phyloP scores from a whole-genome alignment of 92 coral and sea anemone species.

The Zoanthus sociatus region DNA sequence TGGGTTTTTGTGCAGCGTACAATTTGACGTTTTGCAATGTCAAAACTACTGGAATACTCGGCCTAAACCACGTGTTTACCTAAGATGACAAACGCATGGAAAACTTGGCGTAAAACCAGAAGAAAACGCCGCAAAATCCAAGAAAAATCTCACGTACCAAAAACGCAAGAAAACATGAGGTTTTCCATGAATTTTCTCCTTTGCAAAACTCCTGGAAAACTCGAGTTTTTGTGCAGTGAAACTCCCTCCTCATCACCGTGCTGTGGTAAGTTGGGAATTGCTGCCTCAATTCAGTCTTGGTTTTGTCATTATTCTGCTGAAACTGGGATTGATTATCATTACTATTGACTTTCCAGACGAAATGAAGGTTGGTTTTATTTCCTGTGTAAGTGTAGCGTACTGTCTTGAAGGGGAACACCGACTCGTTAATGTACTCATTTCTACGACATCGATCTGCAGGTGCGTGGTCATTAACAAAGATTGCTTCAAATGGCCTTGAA shows the following conservation, averaged over 20 bases:
- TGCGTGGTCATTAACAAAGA: slow-evolving; percentile 43
- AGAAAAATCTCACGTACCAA: too few relatives aligned
- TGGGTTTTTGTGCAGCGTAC: too few relatives aligned
- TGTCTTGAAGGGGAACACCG: slow-evolving; percentile 51
- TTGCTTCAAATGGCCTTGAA: slow-evolving; percentile 53
- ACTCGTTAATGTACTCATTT: slow-evolving; percentile 36
- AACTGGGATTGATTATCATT: slow-evolving; percentile 2
- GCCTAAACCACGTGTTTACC: too few relatives aligned
- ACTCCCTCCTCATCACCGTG: slow-evolving; percentile 15
- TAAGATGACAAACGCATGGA: too few relatives aligned
- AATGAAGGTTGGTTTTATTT: slow-evolving; percentile 40
- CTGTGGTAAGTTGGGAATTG: slow-evolving; percentile 48
- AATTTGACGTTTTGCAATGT: too few relatives aligned
- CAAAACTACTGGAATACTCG: too few relatives aligned
- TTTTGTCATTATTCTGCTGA: slow-evolving; percentile 10
- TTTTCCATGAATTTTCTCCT: too few relatives aligned
- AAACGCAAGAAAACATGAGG: too few relatives aligned
- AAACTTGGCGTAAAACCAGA: too few relatives aligned
- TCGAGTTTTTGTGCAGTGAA: too few relatives aligned
- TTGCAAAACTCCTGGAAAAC: too few relatives aligned
- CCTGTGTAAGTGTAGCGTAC: slow-evolving; percentile 47
- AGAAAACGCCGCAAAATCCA: too few relatives aligned
- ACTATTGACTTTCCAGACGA: slow-evolving; percentile 42
- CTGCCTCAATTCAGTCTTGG: slow-evolving; percentile 12
- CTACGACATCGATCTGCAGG: slow-evolving; percentile 53